phyloP scores from a whole-genome alignment of 2,113 vertebrate species.

The Clinocottus analis region DNA sequence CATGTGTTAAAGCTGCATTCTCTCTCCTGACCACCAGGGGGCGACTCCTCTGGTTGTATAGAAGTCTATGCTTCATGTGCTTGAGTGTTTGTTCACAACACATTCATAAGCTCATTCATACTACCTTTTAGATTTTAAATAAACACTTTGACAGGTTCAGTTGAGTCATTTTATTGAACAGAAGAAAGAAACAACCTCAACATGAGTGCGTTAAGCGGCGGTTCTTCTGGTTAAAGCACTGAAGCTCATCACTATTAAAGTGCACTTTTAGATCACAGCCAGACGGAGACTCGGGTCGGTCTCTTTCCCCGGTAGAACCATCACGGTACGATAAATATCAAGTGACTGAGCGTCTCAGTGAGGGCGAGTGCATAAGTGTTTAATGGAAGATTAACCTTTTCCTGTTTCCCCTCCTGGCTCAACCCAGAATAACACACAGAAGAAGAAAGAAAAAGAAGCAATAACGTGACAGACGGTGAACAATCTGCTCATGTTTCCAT shows the following conservation, averaged over 20 bases:
- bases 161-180: slow-evolving; percentile 75
- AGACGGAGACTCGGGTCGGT: slow-evolving; percentile 9
- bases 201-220: slow-evolving; percentile 60
- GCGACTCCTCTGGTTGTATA: too few species aligned
- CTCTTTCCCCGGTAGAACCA: slow-evolving; percentile 13
- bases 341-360: slow-evolving; percentile 53
- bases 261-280: slow-evolving; percentile 77
- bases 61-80: too few species aligned
- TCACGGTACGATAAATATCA: slow-evolving; percentile 52
- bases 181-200: slow-evolving; percentile 52
- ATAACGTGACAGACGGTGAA: slow-evolving; percentile 13
- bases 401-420: slow-evolving; percentile 37
- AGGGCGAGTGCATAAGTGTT: slow-evolving; percentile 71
- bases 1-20: too few species aligned
- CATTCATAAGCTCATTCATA: too few species aligned
- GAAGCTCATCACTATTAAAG: slow-evolving; percentile 77
- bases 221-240: slow-evolving; percentile 68
- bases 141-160: slow-evolving; percentile 14
- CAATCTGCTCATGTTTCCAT: slow-evolving; percentile 25
- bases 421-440: not conserved
- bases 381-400: slow-evolving; percentile 68
- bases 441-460: not conserved
- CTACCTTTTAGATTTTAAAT: not conserved
- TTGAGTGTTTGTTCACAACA: too few species aligned
- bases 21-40: too few species aligned